A percentile compares a stretch with the other conserved stretches of the same genome.
Conservation (phyloP, 2,113 vertebrate genomes). For the Actenoides hombroni region DNA sequence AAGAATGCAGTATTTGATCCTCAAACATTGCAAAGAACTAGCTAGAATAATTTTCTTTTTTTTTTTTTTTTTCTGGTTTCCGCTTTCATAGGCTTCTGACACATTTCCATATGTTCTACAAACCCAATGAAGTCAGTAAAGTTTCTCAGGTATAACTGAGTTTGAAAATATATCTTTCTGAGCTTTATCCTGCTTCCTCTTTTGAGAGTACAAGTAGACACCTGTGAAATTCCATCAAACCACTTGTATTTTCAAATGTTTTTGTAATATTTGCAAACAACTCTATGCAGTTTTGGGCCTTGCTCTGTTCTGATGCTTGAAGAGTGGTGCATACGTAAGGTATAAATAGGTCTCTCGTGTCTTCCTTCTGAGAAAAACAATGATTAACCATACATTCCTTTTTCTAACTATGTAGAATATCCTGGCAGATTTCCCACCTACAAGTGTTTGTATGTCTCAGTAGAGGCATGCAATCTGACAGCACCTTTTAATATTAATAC, state of each 20-base stretch:
- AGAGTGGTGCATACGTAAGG: not conserved
- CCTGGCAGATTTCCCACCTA: constrained; percentile 46
- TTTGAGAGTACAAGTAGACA: not conserved
- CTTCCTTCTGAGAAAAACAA: constrained; percentile 19
- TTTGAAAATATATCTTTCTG: not conserved
- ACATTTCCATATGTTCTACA: not conserved
- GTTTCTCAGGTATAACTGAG: not conserved
- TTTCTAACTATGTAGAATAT: not conserved
- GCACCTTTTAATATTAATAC: constrained; percentile 47
- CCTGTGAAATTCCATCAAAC: not conserved
- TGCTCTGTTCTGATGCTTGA: not conserved
- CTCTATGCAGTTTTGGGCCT: not conserved
- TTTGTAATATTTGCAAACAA: not conserved
- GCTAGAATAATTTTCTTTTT: not conserved
- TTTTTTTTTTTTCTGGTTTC: not conserved
- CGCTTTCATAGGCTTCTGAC: not conserved
- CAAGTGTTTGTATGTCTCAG: constrained; percentile 2
- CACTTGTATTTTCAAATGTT: not conserved
- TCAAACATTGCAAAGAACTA: not conserved
- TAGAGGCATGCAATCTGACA: not conserved
- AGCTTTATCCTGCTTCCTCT: not conserved
- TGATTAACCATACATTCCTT: constrained; percentile 43
- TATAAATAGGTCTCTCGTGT: not conserved
- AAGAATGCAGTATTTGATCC: not conserved
- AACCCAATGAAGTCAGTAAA: not conserved